phyloP scores from a whole-genome alignment of 2,113 vertebrate species.

The Xyliphius kryptos region DNA sequence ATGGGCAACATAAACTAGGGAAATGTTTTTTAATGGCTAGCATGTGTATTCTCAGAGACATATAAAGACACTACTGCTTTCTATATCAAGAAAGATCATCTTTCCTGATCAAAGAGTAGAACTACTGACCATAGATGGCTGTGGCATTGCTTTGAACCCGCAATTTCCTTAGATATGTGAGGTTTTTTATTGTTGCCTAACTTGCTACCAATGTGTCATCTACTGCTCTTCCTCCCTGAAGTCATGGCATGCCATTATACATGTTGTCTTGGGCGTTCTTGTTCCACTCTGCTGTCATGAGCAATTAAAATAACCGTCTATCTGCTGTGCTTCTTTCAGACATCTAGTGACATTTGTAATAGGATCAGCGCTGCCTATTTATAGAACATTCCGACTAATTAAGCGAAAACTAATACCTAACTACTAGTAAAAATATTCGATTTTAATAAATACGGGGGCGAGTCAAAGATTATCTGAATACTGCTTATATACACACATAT shows the following conservation, averaged over 20 bases:
- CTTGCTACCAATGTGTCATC: neutral
- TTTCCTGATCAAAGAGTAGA: neutral
- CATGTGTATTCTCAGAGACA: neutral
- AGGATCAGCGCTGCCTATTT: neutral
- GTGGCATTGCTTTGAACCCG: neutral
- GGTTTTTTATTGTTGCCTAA: neutral
- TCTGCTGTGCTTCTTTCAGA: neutral
- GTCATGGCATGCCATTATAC: neutral
- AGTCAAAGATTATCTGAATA: no score
- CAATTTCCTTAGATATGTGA: neutral
- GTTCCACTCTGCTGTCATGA: neutral
- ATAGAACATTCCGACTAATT: neutral
- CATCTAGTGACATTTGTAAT: neutral
- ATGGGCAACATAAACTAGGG: neutral
- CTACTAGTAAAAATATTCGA: no score
- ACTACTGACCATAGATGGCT: neutral
- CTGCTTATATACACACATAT: no score
- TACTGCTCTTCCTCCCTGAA: neutral
- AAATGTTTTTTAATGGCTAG: neutral
- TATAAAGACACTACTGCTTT: neutral
- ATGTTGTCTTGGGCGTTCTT: neutral
- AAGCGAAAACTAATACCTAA: no score
- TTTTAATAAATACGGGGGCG: no score
- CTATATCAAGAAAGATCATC: neutral
- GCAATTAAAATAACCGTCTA: neutral